Conservation (phyloP, 2,888 invertebrate genomes). For the Drosophila lacicola region DNA sequence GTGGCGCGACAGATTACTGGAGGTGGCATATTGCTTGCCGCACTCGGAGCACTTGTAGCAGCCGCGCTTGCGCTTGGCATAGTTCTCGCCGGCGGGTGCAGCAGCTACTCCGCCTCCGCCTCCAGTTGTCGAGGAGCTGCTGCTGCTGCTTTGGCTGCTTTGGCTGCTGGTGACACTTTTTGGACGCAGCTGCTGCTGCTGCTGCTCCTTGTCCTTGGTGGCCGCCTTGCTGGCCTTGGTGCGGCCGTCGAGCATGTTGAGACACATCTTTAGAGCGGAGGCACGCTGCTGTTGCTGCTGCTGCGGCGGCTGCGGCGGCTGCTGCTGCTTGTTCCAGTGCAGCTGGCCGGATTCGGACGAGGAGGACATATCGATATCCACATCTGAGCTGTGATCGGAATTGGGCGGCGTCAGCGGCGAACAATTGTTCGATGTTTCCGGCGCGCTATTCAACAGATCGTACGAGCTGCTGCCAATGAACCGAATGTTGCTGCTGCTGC, state of each 20-base stretch:
- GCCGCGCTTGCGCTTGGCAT: constrained; percentile 83
- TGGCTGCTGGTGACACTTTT: constrained; percentile 55
- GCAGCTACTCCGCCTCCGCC: constrained; percentile 3
- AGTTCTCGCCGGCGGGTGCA: constrained; percentile 60
- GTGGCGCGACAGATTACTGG: constrained; percentile 94
- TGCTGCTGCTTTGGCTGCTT: constrained; percentile 19
- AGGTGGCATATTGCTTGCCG: constrained; percentile 96
- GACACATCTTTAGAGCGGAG: constrained; percentile 75
- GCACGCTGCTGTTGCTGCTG: constrained; percentile 51
- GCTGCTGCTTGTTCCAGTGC: constrained; percentile 55
- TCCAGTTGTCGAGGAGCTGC: constrained; percentile 32
- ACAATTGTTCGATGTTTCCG: constrained; percentile 84
- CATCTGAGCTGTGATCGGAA: constrained; percentile 90
- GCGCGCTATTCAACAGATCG: constrained; percentile 56
- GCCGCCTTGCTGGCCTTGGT: constrained; percentile 82
- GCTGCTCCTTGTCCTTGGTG: constrained; percentile 60
- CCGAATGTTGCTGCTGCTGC: constrained; percentile 74
- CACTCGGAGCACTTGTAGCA: constrained; percentile 93
- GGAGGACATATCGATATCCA: constrained; percentile 87
- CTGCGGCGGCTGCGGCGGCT: constrained; percentile 44
- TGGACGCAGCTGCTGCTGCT: constrained; percentile 43
- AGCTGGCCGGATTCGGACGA: constrained; percentile 83
- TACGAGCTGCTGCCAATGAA: constrained; percentile 82
- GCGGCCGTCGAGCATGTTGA: constrained; percentile 83
- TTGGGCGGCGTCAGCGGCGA: constrained; percentile 89